Percentiles rank a stretch among this genome's conserved stretches.
These are phyloP conservation scores for Saturnia pavonia DNA, from an alignment of 2,888 invertebrate species.

Conservation along the genomic window DNA sequence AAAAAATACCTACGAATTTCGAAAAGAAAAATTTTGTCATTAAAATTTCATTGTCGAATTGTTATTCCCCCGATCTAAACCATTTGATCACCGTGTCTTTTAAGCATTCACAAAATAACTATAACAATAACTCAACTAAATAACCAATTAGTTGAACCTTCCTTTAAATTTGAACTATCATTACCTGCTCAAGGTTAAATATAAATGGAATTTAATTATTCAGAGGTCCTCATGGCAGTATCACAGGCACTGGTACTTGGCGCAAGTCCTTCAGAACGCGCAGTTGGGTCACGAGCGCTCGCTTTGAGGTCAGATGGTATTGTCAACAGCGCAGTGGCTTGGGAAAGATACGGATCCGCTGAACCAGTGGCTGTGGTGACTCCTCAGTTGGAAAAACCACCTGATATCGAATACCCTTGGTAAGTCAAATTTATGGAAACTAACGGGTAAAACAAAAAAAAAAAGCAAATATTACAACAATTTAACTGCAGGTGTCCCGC, in stretches of 20 bases:
- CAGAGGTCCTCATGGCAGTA: constrained; percentile 88
- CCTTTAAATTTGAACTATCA: neutral
- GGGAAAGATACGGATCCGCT: constrained; percentile 66
- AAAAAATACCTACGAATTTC: too few relatives aligned
- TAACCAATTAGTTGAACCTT: neutral
- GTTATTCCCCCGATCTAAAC: neutral
- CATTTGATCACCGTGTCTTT: neutral
- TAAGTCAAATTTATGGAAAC: constrained; percentile 46
- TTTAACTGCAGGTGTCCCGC: too few relatives aligned
- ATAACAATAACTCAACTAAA: neutral
- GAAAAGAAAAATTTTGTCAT: too few relatives aligned
- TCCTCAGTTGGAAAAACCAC: constrained; percentile 83
- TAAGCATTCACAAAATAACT: too few relatives aligned
- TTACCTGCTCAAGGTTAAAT: neutral
- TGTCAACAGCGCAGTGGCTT: constrained; percentile 68
- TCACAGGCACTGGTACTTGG: constrained; percentile 86
- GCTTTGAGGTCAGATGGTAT: constrained; percentile 61
- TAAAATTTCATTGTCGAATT: neutral
- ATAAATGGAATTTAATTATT: constrained; percentile 21
- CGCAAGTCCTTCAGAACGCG: constrained; percentile 64
- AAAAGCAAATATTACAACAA: too few relatives aligned
- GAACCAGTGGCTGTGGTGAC: constrained; percentile 71
- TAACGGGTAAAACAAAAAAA: too few relatives aligned
- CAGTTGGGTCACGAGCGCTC: constrained; percentile 79
- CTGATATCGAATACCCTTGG: constrained; percentile 88